These are phyloP conservation scores for Leptinotarsa juncta DNA, from an alignment of 2,888 invertebrate species.

Conservation along the genomic window DNA sequence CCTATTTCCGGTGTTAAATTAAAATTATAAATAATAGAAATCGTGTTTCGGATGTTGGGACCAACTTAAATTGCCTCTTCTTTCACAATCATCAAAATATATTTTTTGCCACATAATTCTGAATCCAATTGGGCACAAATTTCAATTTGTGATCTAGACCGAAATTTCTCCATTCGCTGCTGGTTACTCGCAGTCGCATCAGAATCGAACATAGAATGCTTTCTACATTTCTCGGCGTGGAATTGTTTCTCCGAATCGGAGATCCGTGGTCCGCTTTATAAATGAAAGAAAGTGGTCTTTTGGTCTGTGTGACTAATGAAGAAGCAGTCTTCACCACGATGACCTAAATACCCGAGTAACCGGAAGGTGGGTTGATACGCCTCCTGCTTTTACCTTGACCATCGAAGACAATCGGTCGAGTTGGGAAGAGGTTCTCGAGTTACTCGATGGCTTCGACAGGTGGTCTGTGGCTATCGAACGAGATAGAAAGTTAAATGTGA, in stretches of 20 bases:
- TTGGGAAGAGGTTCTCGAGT: slow-evolving; percentile 15
- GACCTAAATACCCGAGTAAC: slow-evolving; percentile 15
- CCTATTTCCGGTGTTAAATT: too few relatives aligned
- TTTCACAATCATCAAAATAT: too few relatives aligned
- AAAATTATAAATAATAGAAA: too few relatives aligned
- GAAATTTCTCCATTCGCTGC: not conserved
- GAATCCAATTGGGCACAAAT: too few relatives aligned
- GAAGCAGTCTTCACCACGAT: not conserved
- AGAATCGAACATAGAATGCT: not conserved
- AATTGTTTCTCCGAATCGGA: slow-evolving; percentile 3
- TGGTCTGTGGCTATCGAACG: slow-evolving; percentile 2
- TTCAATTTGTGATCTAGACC: too few relatives aligned
- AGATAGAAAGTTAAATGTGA: slow-evolving; percentile 2
- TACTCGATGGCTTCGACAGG: slow-evolving; percentile 10
- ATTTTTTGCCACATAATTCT: too few relatives aligned
- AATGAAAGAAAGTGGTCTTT: slow-evolving; percentile 13
- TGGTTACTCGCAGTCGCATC: not conserved
- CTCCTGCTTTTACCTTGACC: slow-evolving; percentile 15
- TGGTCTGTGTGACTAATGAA: slow-evolving; percentile 12
- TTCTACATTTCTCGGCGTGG: slow-evolving; percentile 14
- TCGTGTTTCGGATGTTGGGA: too few relatives aligned
- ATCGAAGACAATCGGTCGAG: slow-evolving; percentile 2
- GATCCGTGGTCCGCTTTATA: slow-evolving; percentile 14
- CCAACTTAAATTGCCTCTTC: too few relatives aligned
- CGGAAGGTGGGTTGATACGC: slow-evolving; percentile 13